Conservation (phyloP, 2,113 vertebrate species). For the Nyctereutes procyonoides region DNA sequence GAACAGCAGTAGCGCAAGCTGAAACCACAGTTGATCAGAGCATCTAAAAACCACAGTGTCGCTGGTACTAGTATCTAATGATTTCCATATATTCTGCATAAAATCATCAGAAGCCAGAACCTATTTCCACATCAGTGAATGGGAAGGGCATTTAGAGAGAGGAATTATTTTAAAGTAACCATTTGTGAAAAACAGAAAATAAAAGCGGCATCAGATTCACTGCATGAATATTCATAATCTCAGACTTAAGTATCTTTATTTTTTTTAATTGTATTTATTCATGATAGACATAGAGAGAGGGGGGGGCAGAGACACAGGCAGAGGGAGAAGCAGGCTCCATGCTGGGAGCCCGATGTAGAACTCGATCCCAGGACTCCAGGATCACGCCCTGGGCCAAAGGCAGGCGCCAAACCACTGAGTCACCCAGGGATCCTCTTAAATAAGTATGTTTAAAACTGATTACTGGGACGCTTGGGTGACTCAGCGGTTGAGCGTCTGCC, state of each 20-base stretch:
- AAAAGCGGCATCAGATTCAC: background rate
- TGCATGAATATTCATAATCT: conserved; percentile 41
- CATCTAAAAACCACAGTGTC: conserved; percentile 75
- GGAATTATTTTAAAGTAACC: conserved; percentile 48
- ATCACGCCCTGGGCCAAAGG: no score
- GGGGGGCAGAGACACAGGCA: no score
- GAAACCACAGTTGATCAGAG: conserved; percentile 68
- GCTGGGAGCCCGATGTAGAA: no score
- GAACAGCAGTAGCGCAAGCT: conserved; percentile 27
- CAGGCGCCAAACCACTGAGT: no score
- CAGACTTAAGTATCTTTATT: background rate
- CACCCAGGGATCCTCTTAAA: no score
- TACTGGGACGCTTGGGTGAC: no score
- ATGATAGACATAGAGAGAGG: no score
- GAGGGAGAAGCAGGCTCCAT: no score
- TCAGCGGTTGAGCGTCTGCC: no score
- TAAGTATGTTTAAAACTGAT: no score
- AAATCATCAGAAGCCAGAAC: conserved; percentile 69
- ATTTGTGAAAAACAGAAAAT: background rate
- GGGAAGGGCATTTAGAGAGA: conserved; percentile 11
- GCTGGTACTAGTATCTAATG: conserved; percentile 68
- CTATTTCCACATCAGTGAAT: conserved; percentile 46
- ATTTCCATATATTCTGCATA: conserved; percentile 68
- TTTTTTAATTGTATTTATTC: no score
- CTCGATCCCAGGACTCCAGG: no score